A percentile compares a stretch with the other conserved stretches of the same genome.
These are phyloP conservation scores for Alviniconcha marisindica DNA, from an alignment of 1,140 invertebrate species.

Conservation along the genomic window DNA sequence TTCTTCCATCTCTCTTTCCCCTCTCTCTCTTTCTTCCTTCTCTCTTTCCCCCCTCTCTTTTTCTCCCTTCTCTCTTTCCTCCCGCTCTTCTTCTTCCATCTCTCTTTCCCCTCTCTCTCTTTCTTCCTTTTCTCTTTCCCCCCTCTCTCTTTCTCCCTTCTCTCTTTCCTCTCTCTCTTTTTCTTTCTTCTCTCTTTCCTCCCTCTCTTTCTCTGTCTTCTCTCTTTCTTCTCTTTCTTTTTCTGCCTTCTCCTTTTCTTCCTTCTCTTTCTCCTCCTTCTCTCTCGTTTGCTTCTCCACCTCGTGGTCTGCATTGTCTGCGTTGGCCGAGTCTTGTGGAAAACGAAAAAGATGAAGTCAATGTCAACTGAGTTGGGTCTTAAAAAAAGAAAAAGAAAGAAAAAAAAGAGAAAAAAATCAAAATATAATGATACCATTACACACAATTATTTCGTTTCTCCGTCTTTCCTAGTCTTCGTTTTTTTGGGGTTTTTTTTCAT, in stretches of 20 bases:
- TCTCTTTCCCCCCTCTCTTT: background rate
- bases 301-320: background rate
- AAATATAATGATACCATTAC: too few species aligned
- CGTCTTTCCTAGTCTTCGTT: too few species aligned
- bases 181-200: background rate
- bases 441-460: too few species aligned
- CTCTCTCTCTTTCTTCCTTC: background rate
- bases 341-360: too few species aligned
- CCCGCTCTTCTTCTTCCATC: background rate
- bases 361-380: too few species aligned
- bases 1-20: background rate
- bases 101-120: background rate
- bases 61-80: background rate
- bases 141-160: background rate
- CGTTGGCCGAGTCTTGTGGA: too few species aligned
- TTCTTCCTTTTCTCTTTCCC: background rate
- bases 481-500: too few species aligned
- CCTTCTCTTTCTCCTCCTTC: background rate
- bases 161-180: background rate
- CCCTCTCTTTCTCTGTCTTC: background rate
- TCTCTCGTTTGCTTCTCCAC: background rate
- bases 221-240: background rate
- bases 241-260: background rate
- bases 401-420: too few species aligned
- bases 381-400: too few species aligned